Conservation (phyloP, 1,140 invertebrate species). For the Panonychus citri region DNA sequence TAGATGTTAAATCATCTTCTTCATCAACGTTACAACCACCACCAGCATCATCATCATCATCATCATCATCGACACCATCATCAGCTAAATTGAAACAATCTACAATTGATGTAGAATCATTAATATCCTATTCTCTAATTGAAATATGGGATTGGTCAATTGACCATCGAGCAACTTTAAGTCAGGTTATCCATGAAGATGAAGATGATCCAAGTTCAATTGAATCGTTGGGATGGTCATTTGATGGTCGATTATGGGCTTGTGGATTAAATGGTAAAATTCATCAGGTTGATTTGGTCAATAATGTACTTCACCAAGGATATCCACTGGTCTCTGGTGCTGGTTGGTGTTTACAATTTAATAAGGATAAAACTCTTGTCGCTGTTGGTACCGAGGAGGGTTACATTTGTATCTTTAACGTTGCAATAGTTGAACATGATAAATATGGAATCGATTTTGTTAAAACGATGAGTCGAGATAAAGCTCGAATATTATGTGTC, state of each 20-base stretch:
- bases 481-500: constrained; percentile 59
- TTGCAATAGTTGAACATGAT: constrained; percentile 23
- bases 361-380: constrained; percentile 33
- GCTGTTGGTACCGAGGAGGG: constrained; percentile 69
- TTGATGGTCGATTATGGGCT: constrained; percentile 40
- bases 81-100: too few relatives aligned
- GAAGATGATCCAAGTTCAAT: constrained; percentile 19
- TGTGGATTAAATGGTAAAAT: constrained; percentile 49
- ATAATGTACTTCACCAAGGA: constrained; percentile 17
- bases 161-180: constrained; percentile 1
- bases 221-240: constrained; percentile 53
- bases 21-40: too few relatives aligned
- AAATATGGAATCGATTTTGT: constrained; percentile 42
- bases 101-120: too few relatives aligned
- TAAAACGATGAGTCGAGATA: constrained; percentile 59
- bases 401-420: constrained; percentile 55
- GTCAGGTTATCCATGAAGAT: constrained; percentile 5
- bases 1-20: background rate
- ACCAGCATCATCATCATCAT: too few relatives aligned
- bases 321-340: constrained; percentile 27
- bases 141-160: constrained; percentile 8
- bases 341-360: constrained; percentile 58
- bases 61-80: background rate
- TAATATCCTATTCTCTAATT: background rate
- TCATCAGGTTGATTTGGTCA: constrained; percentile 48